Percentiles rank a stretch among this genome's conserved stretches.
Evolutionary conservation across 1,140 invertebrate species (phyloP).

Genomic region (Bombus waltoni): DNA sequence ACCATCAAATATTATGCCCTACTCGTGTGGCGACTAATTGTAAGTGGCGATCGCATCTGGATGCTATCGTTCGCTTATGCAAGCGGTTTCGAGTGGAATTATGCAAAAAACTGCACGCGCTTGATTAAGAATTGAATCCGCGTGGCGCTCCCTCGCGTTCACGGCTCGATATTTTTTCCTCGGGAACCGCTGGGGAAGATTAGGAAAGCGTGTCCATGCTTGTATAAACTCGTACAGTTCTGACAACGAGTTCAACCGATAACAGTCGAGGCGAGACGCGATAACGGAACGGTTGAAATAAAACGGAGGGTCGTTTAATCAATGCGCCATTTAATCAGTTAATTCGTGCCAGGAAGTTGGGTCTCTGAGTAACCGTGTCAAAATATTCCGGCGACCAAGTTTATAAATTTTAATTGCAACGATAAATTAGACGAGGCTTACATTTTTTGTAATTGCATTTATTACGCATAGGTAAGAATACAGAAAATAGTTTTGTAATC

Average conservation of each 20-base stretch:
- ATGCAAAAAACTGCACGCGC: conserved; percentile 54
- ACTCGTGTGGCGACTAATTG: conserved; percentile 27
- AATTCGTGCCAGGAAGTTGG: not conserved
- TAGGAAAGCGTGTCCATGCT: conserved; percentile 77
- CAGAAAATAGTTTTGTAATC: not conserved
- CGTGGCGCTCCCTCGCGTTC: conserved; percentile 4
- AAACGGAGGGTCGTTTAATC: not conserved
- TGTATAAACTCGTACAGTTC: conserved; percentile 76
- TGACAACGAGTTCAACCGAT: conserved; percentile 69
- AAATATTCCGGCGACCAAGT: not conserved
- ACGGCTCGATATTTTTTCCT: conserved; percentile 38
- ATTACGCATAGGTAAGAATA: not conserved
- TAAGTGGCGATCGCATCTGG: conserved; percentile 55
- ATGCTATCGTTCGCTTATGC: conserved; percentile 58
- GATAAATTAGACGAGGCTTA: not conserved
- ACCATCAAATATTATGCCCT: conserved; percentile 54
- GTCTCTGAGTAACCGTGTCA: not conserved
- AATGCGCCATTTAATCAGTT: not conserved
- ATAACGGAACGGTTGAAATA: not conserved
- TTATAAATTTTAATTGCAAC: not conserved
- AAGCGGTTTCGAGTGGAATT: conserved; percentile 61
- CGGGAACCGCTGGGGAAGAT: conserved; percentile 53
- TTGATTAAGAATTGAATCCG: conserved; percentile 50
- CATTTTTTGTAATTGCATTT: not conserved
- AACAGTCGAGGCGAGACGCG: conserved; percentile 53